These are phyloP conservation scores for Psittacula cyanocephala DNA, from an alignment of 2,113 vertebrate genomes.

Conservation along the genomic window DNA sequence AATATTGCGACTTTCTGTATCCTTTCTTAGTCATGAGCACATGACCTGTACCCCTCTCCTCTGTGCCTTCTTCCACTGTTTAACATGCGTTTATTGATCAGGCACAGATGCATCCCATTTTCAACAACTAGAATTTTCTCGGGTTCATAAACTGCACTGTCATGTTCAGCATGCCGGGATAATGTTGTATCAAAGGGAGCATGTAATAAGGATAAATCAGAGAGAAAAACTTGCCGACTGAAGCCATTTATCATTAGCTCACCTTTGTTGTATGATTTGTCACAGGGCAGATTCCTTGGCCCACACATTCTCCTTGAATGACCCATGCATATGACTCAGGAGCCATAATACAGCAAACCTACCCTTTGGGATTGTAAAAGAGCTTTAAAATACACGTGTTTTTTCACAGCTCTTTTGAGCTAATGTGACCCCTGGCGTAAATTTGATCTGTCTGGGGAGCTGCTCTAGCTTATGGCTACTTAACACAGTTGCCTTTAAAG, in stretches of 20 bases:
- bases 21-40: background rate
- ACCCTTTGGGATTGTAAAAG: background rate
- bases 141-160: rapidly evolving
- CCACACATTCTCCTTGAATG: background rate
- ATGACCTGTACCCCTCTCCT: background rate
- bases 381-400: rapidly evolving
- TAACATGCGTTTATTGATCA: background rate
- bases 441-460: background rate
- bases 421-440: background rate
- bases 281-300: background rate
- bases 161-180: background rate
- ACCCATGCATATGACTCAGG: background rate
- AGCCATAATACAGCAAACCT: background rate
- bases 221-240: background rate
- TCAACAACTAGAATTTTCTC: background rate
- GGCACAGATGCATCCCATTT: background rate
- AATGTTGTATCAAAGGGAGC: background rate
- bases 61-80: background rate
- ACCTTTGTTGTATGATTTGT: background rate
- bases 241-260: background rate
- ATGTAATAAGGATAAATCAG: background rate
- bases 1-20: background rate
- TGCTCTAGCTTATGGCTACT: background rate
- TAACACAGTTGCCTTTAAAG: background rate
- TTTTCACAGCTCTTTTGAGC: background rate